Evolutionary conservation across 1,140 invertebrate genomes (phyloP), one percentile per base, ranked within the genome.

Genomic region (Hestina assimilis): DNA sequence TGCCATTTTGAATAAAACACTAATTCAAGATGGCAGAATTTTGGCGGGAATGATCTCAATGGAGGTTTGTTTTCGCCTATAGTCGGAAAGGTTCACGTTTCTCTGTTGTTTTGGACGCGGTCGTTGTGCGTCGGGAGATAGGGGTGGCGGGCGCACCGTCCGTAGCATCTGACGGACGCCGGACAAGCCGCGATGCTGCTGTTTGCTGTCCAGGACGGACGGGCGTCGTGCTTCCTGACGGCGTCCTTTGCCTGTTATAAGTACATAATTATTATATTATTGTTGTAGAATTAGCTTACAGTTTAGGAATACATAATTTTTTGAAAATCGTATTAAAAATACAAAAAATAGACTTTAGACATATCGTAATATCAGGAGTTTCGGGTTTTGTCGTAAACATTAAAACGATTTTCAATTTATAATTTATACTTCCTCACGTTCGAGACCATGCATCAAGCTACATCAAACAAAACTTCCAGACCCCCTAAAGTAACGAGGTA

Each of bases 151-250:
- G 20, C 8, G 4, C 69, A 72, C 62, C 89, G 8, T 92, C 90
- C 0, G 93, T 93, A 1, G 92, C 92, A 59, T 92, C 92, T 1
- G 93, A 93, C 26, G 92, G 87, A 75, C 92, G 92, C 28, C 92
- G 81, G 14, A 92, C 75, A n/a, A 94, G 69, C 61, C 91, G 91
- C 20, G 92, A 89, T n/a, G 90, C 90, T 6, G 91, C 91, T 5
- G 91, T 91, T 59, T 87, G 81, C 65, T 90, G 89, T 5, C 91
- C 91, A 12, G 92, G 87, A 6, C 92, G 90, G 53, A 93, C 89
- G 24, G 93, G 92, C 1, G 93, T 94, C 50, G 92, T 92, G 23
- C 92, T 92, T 14, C 92, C 92, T 1, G 93, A 93, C 28, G 93
- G 92, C 69, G 93, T 93, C 82, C 92, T 89, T 79, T 92, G 92